Conservation (phyloP, 1,140 invertebrate species). For the Monomorium pharaonis region DNA sequence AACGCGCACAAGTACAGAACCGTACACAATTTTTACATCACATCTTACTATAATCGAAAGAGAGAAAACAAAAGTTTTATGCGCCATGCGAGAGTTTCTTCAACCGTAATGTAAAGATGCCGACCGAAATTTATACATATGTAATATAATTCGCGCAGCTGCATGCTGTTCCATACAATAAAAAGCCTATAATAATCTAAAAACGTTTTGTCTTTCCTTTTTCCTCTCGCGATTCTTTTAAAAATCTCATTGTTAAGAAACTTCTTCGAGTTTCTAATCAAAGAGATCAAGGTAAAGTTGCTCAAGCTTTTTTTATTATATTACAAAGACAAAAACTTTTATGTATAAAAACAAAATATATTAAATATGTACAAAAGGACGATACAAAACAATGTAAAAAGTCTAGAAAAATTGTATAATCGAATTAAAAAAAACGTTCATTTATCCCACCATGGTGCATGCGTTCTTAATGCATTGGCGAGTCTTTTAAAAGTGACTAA, state of each 20-base stretch:
- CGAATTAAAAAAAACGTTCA: background rate
- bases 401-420: constrained; percentile 6
- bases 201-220: background rate
- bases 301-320: constrained; percentile 14
- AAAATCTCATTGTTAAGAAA: background rate
- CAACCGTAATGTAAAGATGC: constrained; percentile 79
- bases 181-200: constrained; percentile 80
- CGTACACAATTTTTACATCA: constrained; percentile 41
- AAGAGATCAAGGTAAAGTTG: background rate
- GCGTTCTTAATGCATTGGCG: background rate
- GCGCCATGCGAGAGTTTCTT: constrained; percentile 76
- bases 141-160: constrained; percentile 82
- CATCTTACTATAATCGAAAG: background rate
- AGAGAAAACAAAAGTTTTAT: constrained; percentile 64
- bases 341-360: constrained; percentile 43
- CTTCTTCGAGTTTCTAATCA: background rate
- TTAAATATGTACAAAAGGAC: constrained; percentile 6
- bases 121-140: constrained; percentile 83
- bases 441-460: constrained; percentile 32
- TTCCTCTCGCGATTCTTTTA: background rate
- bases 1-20: constrained; percentile 43
- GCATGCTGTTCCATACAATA: constrained; percentile 78
- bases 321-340: constrained; percentile 13
- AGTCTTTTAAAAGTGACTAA: background rate
- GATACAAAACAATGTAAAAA: constrained; percentile 60